phyloP scores from a whole-genome alignment of 2,797 vertebrate genomes.

The Rachycentron canadum region DNA sequence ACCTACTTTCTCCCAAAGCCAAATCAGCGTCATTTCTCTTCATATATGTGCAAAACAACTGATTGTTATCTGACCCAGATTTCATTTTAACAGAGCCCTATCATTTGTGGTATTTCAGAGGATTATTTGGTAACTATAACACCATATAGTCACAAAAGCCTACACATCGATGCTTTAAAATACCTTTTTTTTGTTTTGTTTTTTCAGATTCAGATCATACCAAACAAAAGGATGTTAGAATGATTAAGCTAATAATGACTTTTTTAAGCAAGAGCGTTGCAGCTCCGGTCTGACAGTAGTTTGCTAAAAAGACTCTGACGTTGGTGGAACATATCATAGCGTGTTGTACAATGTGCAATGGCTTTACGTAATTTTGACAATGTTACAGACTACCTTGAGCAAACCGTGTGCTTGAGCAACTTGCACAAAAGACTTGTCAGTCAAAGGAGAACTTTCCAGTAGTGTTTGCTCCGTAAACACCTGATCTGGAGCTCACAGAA shows the following conservation, averaged over 20 bases:
- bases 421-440: too few relatives aligned
- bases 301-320: neutral
- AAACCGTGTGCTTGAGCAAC: neutral
- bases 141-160: neutral
- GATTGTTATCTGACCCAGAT: conserved; percentile 7
- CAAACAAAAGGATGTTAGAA: neutral
- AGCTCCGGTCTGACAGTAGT: neutral
- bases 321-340: neutral
- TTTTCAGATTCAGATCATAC: neutral
- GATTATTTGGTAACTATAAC: neutral
- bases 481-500: too few relatives aligned
- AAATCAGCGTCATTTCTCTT: neutral
- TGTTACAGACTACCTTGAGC: neutral
- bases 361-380: neutral
- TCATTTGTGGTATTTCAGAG: neutral
- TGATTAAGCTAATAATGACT: neutral
- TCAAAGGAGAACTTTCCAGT: too few relatives aligned
- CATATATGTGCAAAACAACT: neutral
- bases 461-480: too few relatives aligned
- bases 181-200: too few relatives aligned
- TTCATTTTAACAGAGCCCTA: neutral
- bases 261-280: neutral
- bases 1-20: too few relatives aligned
- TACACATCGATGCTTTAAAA: neutral
- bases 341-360: neutral